Evolutionary conservation across 1,140 invertebrate genomes (phyloP).

Genomic region (Pygmarrhopalites habei): DNA sequence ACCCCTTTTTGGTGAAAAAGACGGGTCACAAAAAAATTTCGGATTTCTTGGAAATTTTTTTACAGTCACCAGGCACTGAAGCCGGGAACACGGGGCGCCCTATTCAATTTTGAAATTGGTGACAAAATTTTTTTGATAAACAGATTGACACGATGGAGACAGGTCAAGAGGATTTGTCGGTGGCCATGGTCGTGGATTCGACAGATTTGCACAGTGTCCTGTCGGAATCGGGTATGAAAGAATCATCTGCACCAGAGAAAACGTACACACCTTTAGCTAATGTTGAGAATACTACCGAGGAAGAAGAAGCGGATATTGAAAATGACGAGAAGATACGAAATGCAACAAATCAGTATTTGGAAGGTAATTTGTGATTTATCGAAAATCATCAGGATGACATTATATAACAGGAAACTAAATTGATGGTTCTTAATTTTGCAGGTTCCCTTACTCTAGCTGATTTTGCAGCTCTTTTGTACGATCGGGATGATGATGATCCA

Average conservation of each 20-base stretch:
- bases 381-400: background rate
- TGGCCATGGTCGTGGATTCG: background rate
- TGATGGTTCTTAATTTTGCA: background rate
- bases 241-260: too few relatives aligned
- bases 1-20: background rate
- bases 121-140: background rate
- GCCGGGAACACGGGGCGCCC: background rate
- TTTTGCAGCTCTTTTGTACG: background rate
- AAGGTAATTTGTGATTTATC: slow-evolving; percentile 5
- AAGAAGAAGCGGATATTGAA: slow-evolving; percentile 5
- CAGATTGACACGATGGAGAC: background rate
- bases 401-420: background rate
- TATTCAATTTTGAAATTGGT: background rate
- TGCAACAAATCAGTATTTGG: slow-evolving; percentile 14
- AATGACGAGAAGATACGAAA: slow-evolving; percentile 12
- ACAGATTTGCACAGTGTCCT: slow-evolving; percentile 4
- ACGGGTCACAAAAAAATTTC: background rate
- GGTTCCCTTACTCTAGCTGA: background rate
- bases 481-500: background rate
- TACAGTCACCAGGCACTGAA: background rate
- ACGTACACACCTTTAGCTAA: too few relatives aligned
- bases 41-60: background rate
- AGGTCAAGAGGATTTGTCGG: background rate
- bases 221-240: background rate
- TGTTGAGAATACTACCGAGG: too few relatives aligned